phyloP scores from a whole-genome alignment of 2,888 invertebrate genomes.

The Dynastes maya region DNA sequence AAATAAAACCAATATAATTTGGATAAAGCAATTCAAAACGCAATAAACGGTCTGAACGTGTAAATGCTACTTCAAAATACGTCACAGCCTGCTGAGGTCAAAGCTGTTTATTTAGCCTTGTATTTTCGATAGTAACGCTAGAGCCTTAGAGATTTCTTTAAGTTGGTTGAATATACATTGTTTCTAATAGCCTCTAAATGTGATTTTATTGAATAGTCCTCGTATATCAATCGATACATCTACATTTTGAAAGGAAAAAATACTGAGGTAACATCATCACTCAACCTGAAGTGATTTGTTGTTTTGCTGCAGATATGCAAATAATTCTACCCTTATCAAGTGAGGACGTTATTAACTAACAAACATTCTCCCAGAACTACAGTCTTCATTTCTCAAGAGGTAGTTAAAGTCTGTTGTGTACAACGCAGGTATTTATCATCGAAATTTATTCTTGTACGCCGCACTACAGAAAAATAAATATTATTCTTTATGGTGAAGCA shows the following conservation, averaged over 20 bases:
- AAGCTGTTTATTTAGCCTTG: too few species aligned
- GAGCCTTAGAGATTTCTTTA: too few species aligned
- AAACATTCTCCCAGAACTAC: neutral
- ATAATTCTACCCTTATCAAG: slow-evolving; percentile 6
- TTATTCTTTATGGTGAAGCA: slow-evolving; percentile 8
- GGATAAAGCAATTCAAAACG: too few species aligned
- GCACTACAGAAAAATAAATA: slow-evolving; percentile 18
- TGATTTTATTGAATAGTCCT: too few species aligned
- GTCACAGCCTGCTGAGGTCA: too few species aligned
- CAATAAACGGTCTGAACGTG: too few species aligned
- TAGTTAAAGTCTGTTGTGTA: neutral
- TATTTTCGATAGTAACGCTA: too few species aligned
- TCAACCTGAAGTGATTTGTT: neutral
- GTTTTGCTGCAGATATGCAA: neutral
- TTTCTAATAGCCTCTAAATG: too few species aligned
- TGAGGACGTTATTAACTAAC: neutral
- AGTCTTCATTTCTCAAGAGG: neutral
- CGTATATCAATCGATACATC: too few species aligned
- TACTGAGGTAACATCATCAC: neutral
- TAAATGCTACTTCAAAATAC: too few species aligned
- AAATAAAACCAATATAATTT: too few species aligned
- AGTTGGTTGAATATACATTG: too few species aligned
- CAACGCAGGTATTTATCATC: neutral
- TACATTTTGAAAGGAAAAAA: neutral
- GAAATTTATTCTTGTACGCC: neutral